Base-by-base conservation (phyloP, 2,113 vertebrate species). In the Oryzias curvinotus region DNA sequence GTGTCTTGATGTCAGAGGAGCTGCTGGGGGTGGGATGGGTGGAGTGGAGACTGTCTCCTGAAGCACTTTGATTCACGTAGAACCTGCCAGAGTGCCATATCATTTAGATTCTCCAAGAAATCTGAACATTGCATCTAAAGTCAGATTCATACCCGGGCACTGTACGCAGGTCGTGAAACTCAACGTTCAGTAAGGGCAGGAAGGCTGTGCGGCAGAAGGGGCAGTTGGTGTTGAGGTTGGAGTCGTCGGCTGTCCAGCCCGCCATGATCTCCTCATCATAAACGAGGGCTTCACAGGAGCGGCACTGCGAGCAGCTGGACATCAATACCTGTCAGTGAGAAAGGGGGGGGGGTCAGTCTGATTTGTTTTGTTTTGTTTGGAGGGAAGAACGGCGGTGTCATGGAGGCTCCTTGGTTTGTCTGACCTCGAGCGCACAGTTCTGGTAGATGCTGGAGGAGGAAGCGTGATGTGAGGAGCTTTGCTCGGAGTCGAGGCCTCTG, bases 201-300 rank as follows among this genome's bases (percentile, higher is more conserved):
- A 99, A 99, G 65, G 91, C 91, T n/a, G 68, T 93, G 89, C 91
- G 91, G 86, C 97, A 99, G 88, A 97, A 99, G 19, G 96, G 96
- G 79, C 97, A 99, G 14, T 90, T 95, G 65, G 96, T 95, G 72
- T 99, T 99, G 60, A 99, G 90, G 81, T 99, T 99, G 62, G 97
- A 99, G 80, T 99, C 97, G 17, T 99, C 94, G 14, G 96, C 95
- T 0, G 93, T 96, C 97, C 96, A 99, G 19, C 97, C 97, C 52
- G 95, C 95, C 97, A 99, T 99, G 71, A 99, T 96, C 90, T 99
- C 96, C 90, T 99, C 97, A 61, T 99, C 97, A 60, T 99, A 99
- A 75, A 99, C 96, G 83, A 99, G 87, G 42, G 92, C 93, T 74
- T 91, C 92, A 85, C 97, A 99, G 3, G 85, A 89, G 81, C 84